Evolutionary conservation across 2,113 vertebrate genomes (phyloP).

Genomic region (Xyliphius kryptos): DNA sequence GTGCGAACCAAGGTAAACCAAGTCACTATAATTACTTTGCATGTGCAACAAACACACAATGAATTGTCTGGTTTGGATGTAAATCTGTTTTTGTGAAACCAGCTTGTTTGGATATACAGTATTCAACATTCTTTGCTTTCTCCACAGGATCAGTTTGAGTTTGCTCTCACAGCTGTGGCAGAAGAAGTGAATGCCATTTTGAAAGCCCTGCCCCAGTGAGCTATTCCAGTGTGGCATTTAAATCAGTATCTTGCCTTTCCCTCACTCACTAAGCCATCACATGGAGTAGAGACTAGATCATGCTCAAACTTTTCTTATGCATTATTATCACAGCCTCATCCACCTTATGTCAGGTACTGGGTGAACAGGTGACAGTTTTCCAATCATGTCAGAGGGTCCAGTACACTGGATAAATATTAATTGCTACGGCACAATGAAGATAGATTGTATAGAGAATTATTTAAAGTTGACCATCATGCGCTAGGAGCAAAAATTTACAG

Average conservation of each 20-base stretch:
- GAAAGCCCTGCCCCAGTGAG: slow-evolving; percentile 90
- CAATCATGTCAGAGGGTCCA: background rate
- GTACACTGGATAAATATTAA: too few species aligned
- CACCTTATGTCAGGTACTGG: slow-evolving; percentile 1
- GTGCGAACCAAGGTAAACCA: slow-evolving; percentile 86
- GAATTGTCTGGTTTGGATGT: too few species aligned
- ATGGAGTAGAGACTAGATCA: slow-evolving; percentile 1
- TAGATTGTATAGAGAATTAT: slow-evolving; percentile 4
- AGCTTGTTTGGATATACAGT: too few species aligned
- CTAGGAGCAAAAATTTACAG: slow-evolving; percentile 1
- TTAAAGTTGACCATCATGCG: background rate
- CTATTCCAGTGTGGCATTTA: slow-evolving; percentile 5
- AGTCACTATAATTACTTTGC: background rate
- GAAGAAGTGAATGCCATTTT: slow-evolving; percentile 97
- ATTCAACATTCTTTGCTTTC: background rate
- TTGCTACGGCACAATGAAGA: background rate
- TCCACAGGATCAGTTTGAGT: slow-evolving; percentile 95
- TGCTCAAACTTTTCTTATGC: slow-evolving; percentile 11
- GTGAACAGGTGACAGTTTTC: too few species aligned
- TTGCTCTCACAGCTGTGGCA: slow-evolving; percentile 87
- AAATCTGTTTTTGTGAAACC: too few species aligned
- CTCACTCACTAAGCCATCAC: slow-evolving; percentile 26
- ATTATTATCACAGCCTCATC: slow-evolving; percentile 30
- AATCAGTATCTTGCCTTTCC: slow-evolving; percentile 23
- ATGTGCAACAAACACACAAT: background rate